Conservation (phyloP, 2,888 invertebrate genomes). For the Caenorhabditis afra region DNA sequence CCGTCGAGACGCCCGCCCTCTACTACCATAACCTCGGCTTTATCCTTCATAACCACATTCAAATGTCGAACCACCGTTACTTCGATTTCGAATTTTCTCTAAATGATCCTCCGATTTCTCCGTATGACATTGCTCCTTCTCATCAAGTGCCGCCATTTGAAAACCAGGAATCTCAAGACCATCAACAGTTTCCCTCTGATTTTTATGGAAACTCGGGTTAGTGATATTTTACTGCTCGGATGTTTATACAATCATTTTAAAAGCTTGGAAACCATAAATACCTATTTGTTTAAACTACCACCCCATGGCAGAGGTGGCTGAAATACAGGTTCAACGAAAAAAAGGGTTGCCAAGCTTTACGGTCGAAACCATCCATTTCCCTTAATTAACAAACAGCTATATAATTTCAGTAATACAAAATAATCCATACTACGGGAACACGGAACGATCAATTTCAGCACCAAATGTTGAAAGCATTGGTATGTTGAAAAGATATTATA, state of each 20-base stretch:
- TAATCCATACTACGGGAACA: slow-evolving; percentile 22
- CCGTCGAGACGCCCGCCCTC: slow-evolving; percentile 40
- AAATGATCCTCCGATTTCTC: slow-evolving; percentile 9
- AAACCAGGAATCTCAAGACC: slow-evolving; percentile 17
- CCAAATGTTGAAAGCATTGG: slow-evolving; percentile 35
- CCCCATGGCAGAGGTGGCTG: too few species aligned
- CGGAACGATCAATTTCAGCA: slow-evolving; percentile 33
- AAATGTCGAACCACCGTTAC: slow-evolving; percentile 52
- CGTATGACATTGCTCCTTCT: slow-evolving; percentile 4
- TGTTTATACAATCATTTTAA: too few species aligned
- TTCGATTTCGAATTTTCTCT: slow-evolving; percentile 31
- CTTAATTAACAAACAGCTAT: too few species aligned
- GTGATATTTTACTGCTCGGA: too few species aligned
- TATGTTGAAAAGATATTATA: slow-evolving; percentile 8
- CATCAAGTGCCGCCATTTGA: slow-evolving; percentile 5
- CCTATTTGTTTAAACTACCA: too few species aligned
- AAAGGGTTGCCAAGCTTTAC: too few species aligned
- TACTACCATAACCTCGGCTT: slow-evolving; percentile 55
- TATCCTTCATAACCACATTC: slow-evolving; percentile 47
- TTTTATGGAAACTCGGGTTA: slow-evolving; percentile 29
- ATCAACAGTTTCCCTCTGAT: slow-evolving; percentile 15
- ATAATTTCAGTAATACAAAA: slow-evolving; percentile 35
- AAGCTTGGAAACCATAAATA: too few species aligned
- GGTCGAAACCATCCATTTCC: too few species aligned
- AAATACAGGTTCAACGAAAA: too few species aligned